Evolutionary conservation across 2,797 vertebrate genomes (phyloP).

Genomic region (Galaxias olidus): DNA sequence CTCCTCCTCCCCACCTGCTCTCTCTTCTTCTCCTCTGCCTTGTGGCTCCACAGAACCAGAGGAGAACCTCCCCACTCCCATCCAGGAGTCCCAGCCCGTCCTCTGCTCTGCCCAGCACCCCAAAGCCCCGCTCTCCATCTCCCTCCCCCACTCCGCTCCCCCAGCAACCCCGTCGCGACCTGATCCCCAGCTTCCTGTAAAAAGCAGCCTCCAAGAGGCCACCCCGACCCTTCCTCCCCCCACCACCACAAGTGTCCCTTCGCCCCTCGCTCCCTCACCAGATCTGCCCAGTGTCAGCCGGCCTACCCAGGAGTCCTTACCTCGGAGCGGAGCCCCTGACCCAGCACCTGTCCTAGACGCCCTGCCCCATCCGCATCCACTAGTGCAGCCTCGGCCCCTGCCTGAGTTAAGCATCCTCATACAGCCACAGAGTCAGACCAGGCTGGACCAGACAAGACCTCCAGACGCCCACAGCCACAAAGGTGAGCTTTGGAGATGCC

Average conservation of each 20-base stretch:
- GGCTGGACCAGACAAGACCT: constrained; percentile 43
- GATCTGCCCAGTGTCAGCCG: constrained; percentile 50
- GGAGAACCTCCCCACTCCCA: constrained; percentile 69
- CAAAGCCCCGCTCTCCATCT: constrained; percentile 30
- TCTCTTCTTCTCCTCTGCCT: constrained; percentile 20
- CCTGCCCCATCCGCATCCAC: constrained; percentile 5
- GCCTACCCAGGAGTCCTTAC: constrained; percentile 65
- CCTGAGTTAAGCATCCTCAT: constrained; percentile 30
- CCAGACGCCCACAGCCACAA: constrained; percentile 48
- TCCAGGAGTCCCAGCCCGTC: constrained; percentile 76
- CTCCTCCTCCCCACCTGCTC: constrained; percentile 42
- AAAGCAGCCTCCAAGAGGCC: constrained; percentile 36
- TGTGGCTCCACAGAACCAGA: constrained; percentile 49
- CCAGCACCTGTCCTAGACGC: constrained; percentile 48
- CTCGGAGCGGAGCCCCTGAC: constrained; percentile 30
- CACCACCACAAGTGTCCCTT: constrained; percentile 45
- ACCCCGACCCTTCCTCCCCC: background rate
- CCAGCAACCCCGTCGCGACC: constrained; percentile 26
- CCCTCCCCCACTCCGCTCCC: constrained; percentile 21
- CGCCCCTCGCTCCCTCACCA: constrained; percentile 32
- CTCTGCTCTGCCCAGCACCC: constrained; percentile 15
- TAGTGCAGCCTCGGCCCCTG: constrained; percentile 24
- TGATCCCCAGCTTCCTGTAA: constrained; percentile 27
- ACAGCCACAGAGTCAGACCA: constrained; percentile 51
- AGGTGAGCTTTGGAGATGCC: constrained; percentile 55